Percentiles rank a stretch among this genome's conserved stretches.
phyloP scores from a whole-genome alignment of 2,797 vertebrate species.

The Oreochromis mossambicus region DNA sequence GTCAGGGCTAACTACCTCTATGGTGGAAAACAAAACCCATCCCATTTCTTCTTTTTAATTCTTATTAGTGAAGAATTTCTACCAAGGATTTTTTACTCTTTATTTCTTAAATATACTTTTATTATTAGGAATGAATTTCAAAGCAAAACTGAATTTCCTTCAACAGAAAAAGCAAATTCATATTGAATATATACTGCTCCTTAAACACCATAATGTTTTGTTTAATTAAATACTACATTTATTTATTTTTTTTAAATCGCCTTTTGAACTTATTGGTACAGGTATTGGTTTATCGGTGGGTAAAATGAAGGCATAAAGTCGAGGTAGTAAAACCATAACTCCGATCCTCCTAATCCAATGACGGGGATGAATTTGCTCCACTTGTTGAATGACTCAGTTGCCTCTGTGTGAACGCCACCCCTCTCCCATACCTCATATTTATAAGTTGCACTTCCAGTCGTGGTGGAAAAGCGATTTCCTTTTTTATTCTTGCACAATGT shows the following conservation, averaged over 20 bases:
- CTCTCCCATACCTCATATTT: not conserved
- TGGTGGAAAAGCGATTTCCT: not conserved
- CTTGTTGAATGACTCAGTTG: not conserved
- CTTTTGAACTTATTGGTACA: not conserved
- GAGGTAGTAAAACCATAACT: not conserved
- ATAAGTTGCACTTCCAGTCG: not conserved
- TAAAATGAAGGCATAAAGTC: not conserved
- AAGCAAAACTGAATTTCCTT: not conserved
- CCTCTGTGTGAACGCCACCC: not conserved
- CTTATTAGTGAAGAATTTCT: not conserved
- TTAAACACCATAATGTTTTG: not conserved
- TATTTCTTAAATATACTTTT: not conserved
- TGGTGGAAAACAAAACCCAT: not conserved
- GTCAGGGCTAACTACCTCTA: not conserved
- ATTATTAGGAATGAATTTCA: not conserved
- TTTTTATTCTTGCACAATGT: not conserved
- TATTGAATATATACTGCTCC: not conserved
- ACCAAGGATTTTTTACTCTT: not conserved
- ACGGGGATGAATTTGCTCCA: not conserved
- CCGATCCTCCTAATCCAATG: not conserved
- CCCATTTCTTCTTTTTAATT: not conserved
- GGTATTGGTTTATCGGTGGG: not conserved
- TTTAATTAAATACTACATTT: not conserved
- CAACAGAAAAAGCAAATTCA: not conserved
- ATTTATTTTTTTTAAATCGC: fast-evolving